These are phyloP conservation scores for Perccottus glenii DNA, from an alignment of 2,113 vertebrate species.

Conservation along the genomic window DNA sequence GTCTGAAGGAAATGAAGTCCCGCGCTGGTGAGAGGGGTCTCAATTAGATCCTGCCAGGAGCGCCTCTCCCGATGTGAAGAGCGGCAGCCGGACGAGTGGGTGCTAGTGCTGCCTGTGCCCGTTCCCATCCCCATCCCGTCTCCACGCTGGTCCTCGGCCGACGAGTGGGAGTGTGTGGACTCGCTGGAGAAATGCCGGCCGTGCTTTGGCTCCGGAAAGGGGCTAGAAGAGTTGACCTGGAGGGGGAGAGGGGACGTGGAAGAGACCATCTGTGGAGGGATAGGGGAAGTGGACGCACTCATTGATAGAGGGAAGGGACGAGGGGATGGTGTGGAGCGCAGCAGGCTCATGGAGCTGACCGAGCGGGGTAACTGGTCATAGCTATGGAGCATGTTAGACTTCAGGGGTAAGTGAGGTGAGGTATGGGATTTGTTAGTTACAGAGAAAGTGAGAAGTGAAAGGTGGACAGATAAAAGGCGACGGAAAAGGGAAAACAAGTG, in stretches of 20 bases:
- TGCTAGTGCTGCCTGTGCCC: slow-evolving; percentile 77
- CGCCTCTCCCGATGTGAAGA: slow-evolving; percentile 83
- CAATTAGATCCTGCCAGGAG: slow-evolving; percentile 89
- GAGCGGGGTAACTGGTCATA: slow-evolving; percentile 72
- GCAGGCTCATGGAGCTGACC: slow-evolving; percentile 76
- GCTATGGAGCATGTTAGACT: slow-evolving; percentile 72
- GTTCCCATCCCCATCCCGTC: slow-evolving; percentile 68
- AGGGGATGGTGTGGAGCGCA: slow-evolving; percentile 75
- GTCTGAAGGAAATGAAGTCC: slow-evolving; percentile 92
- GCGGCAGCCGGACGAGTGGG: slow-evolving; percentile 85
- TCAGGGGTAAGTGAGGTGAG: slow-evolving; percentile 14
- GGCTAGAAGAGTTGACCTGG: slow-evolving; percentile 88
- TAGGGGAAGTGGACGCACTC: slow-evolving; percentile 77
- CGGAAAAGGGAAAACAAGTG: slow-evolving; percentile 4
- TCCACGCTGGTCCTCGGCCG: slow-evolving; percentile 83
- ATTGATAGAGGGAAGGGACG: slow-evolving; percentile 54
- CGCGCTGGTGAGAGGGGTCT: slow-evolving; percentile 85
- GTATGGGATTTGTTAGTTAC: not conserved
- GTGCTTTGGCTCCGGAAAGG: slow-evolving; percentile 86
- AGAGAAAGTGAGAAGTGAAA: slow-evolving; percentile 14
- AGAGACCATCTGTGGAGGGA: slow-evolving; percentile 78
- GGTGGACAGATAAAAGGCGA: not conserved
- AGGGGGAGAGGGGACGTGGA: slow-evolving; percentile 76
- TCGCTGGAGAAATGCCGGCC: slow-evolving; percentile 87
- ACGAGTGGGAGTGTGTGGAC: slow-evolving; percentile 88